Percentiles rank a stretch among this genome's conserved stretches.
These are phyloP conservation scores for Ectemnius continuus DNA, from an alignment of 2,888 invertebrate genomes.

Conservation along the genomic window DNA sequence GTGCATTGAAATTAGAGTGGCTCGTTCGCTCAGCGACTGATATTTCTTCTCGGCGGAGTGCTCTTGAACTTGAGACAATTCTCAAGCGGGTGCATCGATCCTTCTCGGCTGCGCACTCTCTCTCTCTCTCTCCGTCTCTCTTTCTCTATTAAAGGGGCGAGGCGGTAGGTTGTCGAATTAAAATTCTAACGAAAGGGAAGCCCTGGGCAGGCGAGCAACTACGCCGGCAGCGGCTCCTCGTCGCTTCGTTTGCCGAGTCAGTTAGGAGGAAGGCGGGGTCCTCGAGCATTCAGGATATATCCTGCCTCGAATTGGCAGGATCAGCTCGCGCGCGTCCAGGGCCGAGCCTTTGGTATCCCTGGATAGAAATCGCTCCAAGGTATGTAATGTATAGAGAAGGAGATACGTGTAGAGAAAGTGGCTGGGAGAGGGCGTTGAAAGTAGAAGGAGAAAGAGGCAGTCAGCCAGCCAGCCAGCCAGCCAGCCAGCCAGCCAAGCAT, in stretches of 20 bases:
- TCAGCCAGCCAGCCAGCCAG: slow-evolving; percentile 1
- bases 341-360: slow-evolving; percentile 35
- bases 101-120: not conserved
- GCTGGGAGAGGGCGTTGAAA: slow-evolving; percentile 11
- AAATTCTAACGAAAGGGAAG: slow-evolving; percentile 19
- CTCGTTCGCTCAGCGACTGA: not conserved
- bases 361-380: slow-evolving; percentile 31
- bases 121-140: not conserved
- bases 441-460: slow-evolving; percentile 22
- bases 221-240: too few species aligned
- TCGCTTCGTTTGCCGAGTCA: slow-evolving; percentile 29
- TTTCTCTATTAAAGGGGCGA: too few species aligned
- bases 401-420: slow-evolving; percentile 25
- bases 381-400: slow-evolving; percentile 10
- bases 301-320: slow-evolving; percentile 38
- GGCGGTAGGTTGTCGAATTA: slow-evolving; percentile 2
- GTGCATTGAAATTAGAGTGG: not conserved
- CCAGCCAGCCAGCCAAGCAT: not conserved
- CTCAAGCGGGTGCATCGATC: not conserved
- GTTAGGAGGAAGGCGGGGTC: slow-evolving; percentile 11
- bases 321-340: slow-evolving; percentile 14
- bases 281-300: slow-evolving; percentile 32
- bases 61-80: slow-evolving; percentile 7
- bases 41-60: not conserved
- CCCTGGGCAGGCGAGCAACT: not conserved